Percentiles rank a stretch among this genome's conserved stretches.
These are phyloP conservation scores for Cygnus olor DNA, from an alignment of 2,797 vertebrate species.

Conservation along the genomic window DNA sequence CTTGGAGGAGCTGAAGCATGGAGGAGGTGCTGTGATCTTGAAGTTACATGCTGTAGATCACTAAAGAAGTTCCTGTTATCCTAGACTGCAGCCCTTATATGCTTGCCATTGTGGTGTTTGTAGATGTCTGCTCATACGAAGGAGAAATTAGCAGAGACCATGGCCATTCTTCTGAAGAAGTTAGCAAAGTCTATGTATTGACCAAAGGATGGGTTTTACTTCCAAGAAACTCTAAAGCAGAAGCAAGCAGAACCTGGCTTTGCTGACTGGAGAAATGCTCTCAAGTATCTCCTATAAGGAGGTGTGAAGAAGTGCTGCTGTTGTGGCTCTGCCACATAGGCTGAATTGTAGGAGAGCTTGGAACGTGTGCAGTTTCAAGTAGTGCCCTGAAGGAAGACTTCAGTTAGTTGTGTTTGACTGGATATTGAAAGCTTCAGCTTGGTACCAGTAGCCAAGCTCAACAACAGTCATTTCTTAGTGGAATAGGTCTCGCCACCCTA, in stretches of 20 bases:
- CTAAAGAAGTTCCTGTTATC: not conserved
- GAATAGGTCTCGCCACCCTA: not conserved
- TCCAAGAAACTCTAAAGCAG: not conserved
- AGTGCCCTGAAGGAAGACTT: not conserved
- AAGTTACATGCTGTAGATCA: not conserved
- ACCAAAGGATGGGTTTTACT: not conserved
- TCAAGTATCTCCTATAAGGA: not conserved
- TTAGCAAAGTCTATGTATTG: fast-evolving
- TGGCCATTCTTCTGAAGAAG: not conserved
- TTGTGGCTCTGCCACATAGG: not conserved
- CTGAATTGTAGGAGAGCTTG: not conserved
- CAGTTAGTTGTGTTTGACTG: not conserved
- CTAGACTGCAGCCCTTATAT: not conserved
- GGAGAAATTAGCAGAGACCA: not conserved
- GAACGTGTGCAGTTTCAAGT: not conserved
- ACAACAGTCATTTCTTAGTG: not conserved
- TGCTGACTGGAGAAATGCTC: not conserved
- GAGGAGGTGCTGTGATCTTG: not conserved
- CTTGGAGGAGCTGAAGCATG: not conserved
- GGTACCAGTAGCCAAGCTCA: not conserved
- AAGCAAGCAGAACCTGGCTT: not conserved
- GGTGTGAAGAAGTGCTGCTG: not conserved
- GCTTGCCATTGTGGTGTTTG: not conserved
- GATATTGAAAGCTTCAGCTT: not conserved
- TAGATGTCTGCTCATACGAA: not conserved